Evolutionary conservation across 92 coral and sea anemone genomes (phyloP).

Genomic region (Parazoanthus atlanticus): DNA sequence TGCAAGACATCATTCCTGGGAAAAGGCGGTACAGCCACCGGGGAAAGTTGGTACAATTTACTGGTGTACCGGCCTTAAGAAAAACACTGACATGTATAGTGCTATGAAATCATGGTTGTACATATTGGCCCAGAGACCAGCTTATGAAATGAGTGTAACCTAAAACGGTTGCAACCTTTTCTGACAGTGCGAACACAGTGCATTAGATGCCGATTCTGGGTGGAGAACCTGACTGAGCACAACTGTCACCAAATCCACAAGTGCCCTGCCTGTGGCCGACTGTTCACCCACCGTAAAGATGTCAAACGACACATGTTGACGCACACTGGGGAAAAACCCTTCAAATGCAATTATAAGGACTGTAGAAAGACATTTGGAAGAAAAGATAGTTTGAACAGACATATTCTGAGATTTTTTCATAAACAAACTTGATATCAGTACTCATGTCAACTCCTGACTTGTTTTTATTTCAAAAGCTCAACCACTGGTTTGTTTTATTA

Average conservation of each 20-base stretch:
- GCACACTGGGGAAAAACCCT: conserved; percentile 42
- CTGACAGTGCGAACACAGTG: conserved; percentile 32
- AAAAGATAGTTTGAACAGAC: conserved; percentile 41
- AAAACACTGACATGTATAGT: not conserved
- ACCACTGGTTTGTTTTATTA: too few species aligned
- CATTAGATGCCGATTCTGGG: conserved; percentile 4
- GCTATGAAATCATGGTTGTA: not conserved
- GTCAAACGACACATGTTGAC: conserved; percentile 40
- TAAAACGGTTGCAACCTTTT: conserved; percentile 32
- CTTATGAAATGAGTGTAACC: not conserved
- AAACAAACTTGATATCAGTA: not conserved
- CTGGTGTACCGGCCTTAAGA: too few species aligned
- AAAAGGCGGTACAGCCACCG: too few species aligned
- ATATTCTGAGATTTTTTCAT: conserved; percentile 21
- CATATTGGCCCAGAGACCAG: not conserved
- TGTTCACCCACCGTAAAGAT: conserved; percentile 7
- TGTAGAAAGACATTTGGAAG: conserved; percentile 39
- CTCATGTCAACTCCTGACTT: not conserved
- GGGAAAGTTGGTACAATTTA: too few species aligned
- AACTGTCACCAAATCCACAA: conserved; percentile 6
- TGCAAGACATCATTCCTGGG: too few species aligned
- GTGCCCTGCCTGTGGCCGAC: conserved; percentile 28
- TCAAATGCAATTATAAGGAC: conserved; percentile 23
- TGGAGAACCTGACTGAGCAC: conserved; percentile 5
- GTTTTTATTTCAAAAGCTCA: not conserved